Percentiles rank a stretch among this genome's conserved stretches.
Conservation (phyloP, 2,113 vertebrate species). For the Hemibagrus wyckioides region DNA sequence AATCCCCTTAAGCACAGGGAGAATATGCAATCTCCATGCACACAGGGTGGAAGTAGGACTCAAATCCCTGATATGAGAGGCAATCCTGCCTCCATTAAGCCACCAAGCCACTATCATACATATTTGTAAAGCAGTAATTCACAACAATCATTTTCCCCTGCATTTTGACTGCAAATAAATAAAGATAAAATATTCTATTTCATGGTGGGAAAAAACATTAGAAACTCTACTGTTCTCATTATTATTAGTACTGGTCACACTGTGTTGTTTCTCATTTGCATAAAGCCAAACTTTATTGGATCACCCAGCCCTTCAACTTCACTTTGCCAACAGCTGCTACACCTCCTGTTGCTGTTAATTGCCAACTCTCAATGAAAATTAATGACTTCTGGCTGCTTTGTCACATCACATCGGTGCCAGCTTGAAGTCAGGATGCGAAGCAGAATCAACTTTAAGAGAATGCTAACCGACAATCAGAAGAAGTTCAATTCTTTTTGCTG, state of each 20-base stretch:
- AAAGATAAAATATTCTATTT: background rate
- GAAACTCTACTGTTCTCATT: background rate
- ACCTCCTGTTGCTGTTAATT: slow-evolving; percentile 15
- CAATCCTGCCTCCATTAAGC: no score
- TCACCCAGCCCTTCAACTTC: background rate
- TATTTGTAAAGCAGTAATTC: background rate
- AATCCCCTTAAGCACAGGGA: no score
- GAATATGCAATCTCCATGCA: no score
- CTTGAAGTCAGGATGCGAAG: slow-evolving; percentile 55
- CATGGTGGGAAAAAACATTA: background rate
- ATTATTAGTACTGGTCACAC: no score
- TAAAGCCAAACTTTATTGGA: background rate
- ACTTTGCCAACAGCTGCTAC: slow-evolving; percentile 18
- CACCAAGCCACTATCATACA: background rate
- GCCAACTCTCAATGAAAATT: slow-evolving; percentile 14
- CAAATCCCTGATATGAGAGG: no score
- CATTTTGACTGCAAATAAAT: background rate
- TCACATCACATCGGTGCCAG: background rate
- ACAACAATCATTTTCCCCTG: background rate
- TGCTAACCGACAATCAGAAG: slow-evolving; percentile 50
- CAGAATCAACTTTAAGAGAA: slow-evolving; percentile 62
- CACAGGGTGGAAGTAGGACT: no score
- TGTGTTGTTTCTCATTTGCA: background rate
- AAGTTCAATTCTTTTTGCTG: background rate
- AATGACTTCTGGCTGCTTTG: slow-evolving; percentile 15